A percentile compares a stretch with the other conserved stretches of the same genome.
Conservation (phyloP, 2,113 vertebrate species). For the Osmerus eperlanus region DNA sequence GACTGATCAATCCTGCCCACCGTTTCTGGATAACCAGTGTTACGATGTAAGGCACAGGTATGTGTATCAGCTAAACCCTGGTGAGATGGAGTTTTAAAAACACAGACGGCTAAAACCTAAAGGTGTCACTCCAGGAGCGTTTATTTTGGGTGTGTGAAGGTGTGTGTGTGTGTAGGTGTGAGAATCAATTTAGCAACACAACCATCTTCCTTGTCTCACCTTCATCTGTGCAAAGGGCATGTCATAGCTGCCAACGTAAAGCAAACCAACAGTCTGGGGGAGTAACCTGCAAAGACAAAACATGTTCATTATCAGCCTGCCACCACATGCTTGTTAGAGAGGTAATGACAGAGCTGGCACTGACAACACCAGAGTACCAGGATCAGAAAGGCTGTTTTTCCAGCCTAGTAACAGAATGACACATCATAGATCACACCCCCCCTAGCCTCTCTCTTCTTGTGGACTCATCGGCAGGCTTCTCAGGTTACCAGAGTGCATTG, state of each 20-base stretch:
- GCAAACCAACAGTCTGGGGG: slow-evolving; percentile 88
- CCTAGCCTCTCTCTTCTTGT: slow-evolving; percentile 25
- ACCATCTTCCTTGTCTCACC: slow-evolving; percentile 75
- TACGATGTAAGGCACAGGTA: background rate
- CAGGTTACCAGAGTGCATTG: background rate
- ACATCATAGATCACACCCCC: slow-evolving; percentile 60
- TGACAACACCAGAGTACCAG: slow-evolving; percentile 25
- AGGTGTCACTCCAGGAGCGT: background rate
- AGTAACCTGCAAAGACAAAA: slow-evolving; percentile 82
- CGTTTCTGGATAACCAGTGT: too few species aligned
- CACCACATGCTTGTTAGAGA: slow-evolving; percentile 12
- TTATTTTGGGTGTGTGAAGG: background rate
- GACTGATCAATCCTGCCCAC: too few species aligned
- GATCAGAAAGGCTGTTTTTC: slow-evolving; percentile 30
- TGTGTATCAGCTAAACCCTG: background rate
- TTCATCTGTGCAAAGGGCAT: slow-evolving; percentile 96
- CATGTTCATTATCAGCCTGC: slow-evolving; percentile 42
- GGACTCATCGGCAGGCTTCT: slow-evolving; percentile 1
- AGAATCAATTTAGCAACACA: slow-evolving; percentile 30
- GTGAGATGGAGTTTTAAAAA: too few species aligned
- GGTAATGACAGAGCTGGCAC: slow-evolving; percentile 13
- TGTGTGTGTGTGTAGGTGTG: background rate
- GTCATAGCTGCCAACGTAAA: slow-evolving; percentile 94
- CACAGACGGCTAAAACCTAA: too few species aligned
- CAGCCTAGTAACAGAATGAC: slow-evolving; percentile 59